Percentiles rank a stretch among this genome's conserved stretches.
These are phyloP conservation scores for Drosophila mimica DNA, from an alignment of 2,888 invertebrate genomes.

Conservation along the genomic window DNA sequence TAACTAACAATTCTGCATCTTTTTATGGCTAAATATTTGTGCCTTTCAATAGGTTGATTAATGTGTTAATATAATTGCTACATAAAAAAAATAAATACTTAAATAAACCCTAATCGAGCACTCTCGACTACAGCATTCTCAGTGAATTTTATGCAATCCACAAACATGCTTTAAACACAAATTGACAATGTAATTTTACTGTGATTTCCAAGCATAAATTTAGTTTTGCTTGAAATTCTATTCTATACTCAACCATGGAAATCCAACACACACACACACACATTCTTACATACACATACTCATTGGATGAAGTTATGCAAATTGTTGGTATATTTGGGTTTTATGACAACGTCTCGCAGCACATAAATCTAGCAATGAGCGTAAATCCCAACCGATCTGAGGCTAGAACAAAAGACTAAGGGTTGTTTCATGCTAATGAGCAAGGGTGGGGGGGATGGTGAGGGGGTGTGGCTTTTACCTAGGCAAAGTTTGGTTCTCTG, in stretches of 20 bases:
- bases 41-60: too few species aligned
- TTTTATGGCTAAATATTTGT: too few species aligned
- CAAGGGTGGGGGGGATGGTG: not conserved
- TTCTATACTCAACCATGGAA: not conserved
- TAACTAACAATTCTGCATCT: too few species aligned
- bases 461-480: constrained; percentile 49
- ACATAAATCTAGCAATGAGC: constrained; percentile 69
- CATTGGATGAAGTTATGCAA: constrained; percentile 63
- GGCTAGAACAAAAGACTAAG: constrained; percentile 47
- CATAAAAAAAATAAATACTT: too few species aligned
- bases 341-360: constrained; percentile 62
- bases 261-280: not conserved
- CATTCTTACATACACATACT: not conserved
- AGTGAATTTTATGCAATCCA: not conserved
- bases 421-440: constrained; percentile 75
- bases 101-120: not conserved
- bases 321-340: constrained; percentile 63
- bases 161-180: not conserved
- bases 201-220: not conserved
- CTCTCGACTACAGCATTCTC: not conserved
- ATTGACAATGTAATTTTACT: not conserved
- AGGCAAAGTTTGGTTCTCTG: constrained; percentile 34
- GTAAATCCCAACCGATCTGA: constrained; percentile 53
- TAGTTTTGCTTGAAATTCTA: not conserved
- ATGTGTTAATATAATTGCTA: too few species aligned